These are phyloP conservation scores for Egretta garzetta DNA, from an alignment of 2,113 vertebrate species.

Conservation along the genomic window DNA sequence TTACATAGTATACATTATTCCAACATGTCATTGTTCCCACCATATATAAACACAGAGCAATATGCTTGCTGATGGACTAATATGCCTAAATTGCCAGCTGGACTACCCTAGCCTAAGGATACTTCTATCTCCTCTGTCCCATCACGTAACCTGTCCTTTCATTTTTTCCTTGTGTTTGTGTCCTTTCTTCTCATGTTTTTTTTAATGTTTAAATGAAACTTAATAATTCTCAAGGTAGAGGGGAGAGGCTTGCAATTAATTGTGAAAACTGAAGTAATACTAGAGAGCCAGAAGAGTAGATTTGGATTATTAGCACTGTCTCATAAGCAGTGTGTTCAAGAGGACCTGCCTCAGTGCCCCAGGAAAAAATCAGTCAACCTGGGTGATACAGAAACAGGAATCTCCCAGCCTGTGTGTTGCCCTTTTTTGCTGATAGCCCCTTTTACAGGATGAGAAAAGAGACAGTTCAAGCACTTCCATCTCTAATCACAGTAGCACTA, in stretches of 20 bases:
- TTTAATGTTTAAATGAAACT: background rate
- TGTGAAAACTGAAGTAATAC: background rate
- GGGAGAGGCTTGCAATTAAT: background rate
- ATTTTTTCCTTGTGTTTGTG: background rate
- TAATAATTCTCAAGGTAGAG: background rate
- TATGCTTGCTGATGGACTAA: background rate
- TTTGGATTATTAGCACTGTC: fast-evolving
- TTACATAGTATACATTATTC: background rate
- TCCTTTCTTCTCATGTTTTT: background rate
- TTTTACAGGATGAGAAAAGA: background rate
- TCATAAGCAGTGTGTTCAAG: background rate
- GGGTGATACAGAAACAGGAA: background rate
- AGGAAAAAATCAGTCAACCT: background rate
- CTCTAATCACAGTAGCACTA: background rate
- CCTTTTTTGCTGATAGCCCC: background rate
- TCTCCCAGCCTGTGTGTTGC: background rate
- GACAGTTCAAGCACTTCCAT: background rate
- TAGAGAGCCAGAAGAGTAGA: background rate
- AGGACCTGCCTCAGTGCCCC: background rate
- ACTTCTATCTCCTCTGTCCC: background rate
- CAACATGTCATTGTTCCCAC: background rate
- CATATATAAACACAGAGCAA: background rate
- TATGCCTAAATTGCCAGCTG: background rate
- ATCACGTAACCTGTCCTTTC: background rate
- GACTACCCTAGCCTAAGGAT: background rate